Base-by-base conservation (phyloP, 2,888 invertebrate genomes). In the Hemithea aestivaria region DNA sequence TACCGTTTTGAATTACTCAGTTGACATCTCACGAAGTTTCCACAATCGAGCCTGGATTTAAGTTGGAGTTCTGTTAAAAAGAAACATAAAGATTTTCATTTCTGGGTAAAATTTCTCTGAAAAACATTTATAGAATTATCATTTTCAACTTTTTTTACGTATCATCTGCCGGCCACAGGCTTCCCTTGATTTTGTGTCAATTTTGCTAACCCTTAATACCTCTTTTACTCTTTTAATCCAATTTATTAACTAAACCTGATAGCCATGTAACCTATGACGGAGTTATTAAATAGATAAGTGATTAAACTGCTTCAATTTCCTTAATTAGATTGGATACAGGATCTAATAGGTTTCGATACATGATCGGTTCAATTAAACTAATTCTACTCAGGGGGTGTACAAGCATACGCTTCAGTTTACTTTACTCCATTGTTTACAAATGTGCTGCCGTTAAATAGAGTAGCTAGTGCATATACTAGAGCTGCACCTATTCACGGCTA, bases 21-120 rank as follows among this genome's bases (percentile, higher is more conserved):
- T 48, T 59, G 50, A 48, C 72, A 73, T 45, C 66, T 60, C 40
- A 70, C 42, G 35, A 66, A 60, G 42, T 52, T 66, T 56, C 52
- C 49, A 37, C 63, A 63, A 31, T 55, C 45, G 40, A 56, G 35
- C 32, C 54, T 56, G 51, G 41, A 45, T 51, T 53, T 46, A 41
- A 44, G 53, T 48, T 35, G 51, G 32, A 48, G 60, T 40, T 58
- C 77, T 77, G 71, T 39, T 39, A 44, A 54, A 63, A 49, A 53
- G n/a, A n/a, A n/a, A n/a, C n/a, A n/a, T n/a, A n/a, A n/a, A n/a
- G n/a, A n/a, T n/a, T n/a, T n/a, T n/a, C n/a, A n/a, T n/a, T n/a
- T n/a, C n/a, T n/a, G n/a, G n/a, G n/a, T n/a, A n/a, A n/a, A n/a
- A n/a, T n/a, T n/a, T n/a, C n/a, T n/a, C n/a, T n/a, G n/a, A n/a